Evolutionary conservation across 2,113 vertebrate genomes (phyloP).

Genomic region (Antennarius striatus): DNA sequence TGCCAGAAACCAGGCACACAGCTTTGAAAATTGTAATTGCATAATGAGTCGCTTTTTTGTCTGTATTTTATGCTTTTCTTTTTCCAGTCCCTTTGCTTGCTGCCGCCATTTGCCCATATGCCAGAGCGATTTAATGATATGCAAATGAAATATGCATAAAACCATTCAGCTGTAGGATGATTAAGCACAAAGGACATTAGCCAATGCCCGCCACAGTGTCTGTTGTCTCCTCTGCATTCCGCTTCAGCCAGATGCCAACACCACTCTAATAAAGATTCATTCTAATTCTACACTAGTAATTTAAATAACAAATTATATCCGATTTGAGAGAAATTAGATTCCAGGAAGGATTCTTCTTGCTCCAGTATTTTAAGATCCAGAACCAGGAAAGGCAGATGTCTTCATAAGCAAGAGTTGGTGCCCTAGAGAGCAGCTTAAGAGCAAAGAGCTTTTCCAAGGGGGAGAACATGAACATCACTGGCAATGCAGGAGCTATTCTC

Average conservation of each 20-base stretch:
- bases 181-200: slow-evolving; percentile 98
- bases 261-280: slow-evolving; percentile 71
- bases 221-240: slow-evolving; percentile 79
- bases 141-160: slow-evolving; percentile 99
- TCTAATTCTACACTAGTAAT: slow-evolving; percentile 73
- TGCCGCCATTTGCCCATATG: slow-evolving; percentile 81
- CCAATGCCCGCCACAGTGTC: slow-evolving; percentile 83
- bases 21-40: slow-evolving; percentile 80
- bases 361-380: slow-evolving; percentile 82
- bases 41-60: slow-evolving; percentile 76
- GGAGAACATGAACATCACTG: slow-evolving; percentile 74
- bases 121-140: slow-evolving; percentile 95
- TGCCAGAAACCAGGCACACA: slow-evolving; percentile 70
- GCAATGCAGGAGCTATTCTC: slow-evolving; percentile 79
- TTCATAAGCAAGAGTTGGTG: slow-evolving; percentile 69
- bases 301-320: slow-evolving; percentile 79
- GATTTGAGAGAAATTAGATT: slow-evolving; percentile 77
- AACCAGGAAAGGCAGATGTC: slow-evolving; percentile 73
- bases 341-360: slow-evolving; percentile 67
- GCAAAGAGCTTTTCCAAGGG: slow-evolving; percentile 76
- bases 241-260: slow-evolving; percentile 70
- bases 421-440: slow-evolving; percentile 68
- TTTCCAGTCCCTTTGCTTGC: slow-evolving; percentile 78
- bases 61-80: slow-evolving; percentile 86
- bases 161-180: slow-evolving; percentile 98